phyloP scores from a whole-genome alignment of 2,113 vertebrate species.

The mouse (Mus musculus) region GRCm39 chr8:84350501-84351000 shows the following conservation, averaged over 20 bases:
- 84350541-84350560: neutral
- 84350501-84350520: neutral
- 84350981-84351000: neutral
- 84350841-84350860: neutral
- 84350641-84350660: neutral
- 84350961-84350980: too few relatives aligned
- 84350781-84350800: neutral
- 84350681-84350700: neutral
- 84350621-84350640: neutral
- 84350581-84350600: neutral
- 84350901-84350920: neutral
- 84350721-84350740: neutral
- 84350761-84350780: neutral
- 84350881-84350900: neutral
- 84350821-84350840: neutral
- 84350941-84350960: neutral
- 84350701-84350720: neutral
- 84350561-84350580: neutral
- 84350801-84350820: neutral
- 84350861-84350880: neutral
- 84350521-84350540: neutral
- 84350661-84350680: neutral
- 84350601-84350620: neutral
- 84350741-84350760: neutral
- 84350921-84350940: neutral